phyloP scores from a whole-genome alignment of 2,113 vertebrate species.

The Tetraodon nigroviridis region DNA sequence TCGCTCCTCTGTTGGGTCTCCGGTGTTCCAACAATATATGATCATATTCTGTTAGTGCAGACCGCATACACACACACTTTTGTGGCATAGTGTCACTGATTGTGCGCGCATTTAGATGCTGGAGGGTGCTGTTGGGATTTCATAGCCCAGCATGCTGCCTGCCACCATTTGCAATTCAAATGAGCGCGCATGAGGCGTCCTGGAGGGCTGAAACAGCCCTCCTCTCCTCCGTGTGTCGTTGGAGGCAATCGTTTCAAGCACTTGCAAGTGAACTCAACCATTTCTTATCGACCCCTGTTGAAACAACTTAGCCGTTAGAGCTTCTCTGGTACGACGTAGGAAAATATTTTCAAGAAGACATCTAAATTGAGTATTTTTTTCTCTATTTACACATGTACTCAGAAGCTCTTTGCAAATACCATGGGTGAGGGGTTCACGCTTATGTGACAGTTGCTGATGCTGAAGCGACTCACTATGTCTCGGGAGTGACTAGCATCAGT shows the following conservation, averaged over 20 bases:
- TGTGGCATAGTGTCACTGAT: slow-evolving; percentile 21
- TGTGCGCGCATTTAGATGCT: slow-evolving; percentile 36
- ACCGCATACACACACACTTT: slow-evolving; percentile 5
- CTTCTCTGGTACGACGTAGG: neutral
- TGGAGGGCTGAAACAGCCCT: slow-evolving; percentile 28
- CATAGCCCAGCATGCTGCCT: slow-evolving; percentile 45
- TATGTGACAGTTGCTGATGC: too few relatives aligned
- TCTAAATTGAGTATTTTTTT: slow-evolving; percentile 2
- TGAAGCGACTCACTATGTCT: too few relatives aligned
- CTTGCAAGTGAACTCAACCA: slow-evolving; percentile 32
- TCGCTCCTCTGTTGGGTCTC: neutral
- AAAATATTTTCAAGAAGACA: slow-evolving; percentile 6
- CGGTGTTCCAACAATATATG: neutral
- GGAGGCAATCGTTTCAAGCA: slow-evolving; percentile 27
- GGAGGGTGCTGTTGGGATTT: slow-evolving; percentile 45
- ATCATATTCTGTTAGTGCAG: neutral
- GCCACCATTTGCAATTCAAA: slow-evolving; percentile 68
- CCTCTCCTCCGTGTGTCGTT: slow-evolving; percentile 34
- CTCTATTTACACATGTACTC: neutral
- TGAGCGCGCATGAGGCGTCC: slow-evolving; percentile 42
- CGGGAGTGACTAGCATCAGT: too few relatives aligned
- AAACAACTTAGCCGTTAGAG: neutral
- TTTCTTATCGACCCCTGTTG: slow-evolving; percentile 18
- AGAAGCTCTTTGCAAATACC: too few relatives aligned
- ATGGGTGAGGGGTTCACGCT: too few relatives aligned